These are phyloP conservation scores for Drosophila atripex DNA, from an alignment of 2,888 invertebrate species.

Conservation along the genomic window DNA sequence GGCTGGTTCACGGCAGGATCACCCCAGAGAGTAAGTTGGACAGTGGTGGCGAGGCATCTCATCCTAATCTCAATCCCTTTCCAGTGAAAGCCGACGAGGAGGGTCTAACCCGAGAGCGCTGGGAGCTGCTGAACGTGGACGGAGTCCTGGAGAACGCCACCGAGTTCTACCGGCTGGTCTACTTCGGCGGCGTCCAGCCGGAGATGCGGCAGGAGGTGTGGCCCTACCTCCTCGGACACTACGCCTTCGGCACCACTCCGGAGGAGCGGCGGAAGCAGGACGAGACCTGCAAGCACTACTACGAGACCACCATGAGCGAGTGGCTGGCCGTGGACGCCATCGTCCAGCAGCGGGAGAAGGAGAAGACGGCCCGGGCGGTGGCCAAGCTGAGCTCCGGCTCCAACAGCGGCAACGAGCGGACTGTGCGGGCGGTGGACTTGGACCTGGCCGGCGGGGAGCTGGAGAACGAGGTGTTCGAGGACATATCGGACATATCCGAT, in stretches of 20 bases:
- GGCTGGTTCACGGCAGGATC: slow-evolving; percentile 91
- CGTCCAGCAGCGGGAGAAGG: slow-evolving; percentile 91
- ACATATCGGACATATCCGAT: slow-evolving; percentile 85
- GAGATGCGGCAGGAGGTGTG: slow-evolving; percentile 92
- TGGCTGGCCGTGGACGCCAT: slow-evolving; percentile 98
- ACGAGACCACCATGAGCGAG: slow-evolving; percentile 96
- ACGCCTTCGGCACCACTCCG: slow-evolving; percentile 89
- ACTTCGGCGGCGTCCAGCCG: slow-evolving; percentile 93
- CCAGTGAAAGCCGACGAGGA: slow-evolving; percentile 87
- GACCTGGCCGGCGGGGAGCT: slow-evolving; percentile 85
- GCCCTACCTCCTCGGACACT: slow-evolving; percentile 95
- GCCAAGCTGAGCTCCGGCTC: slow-evolving; percentile 93
- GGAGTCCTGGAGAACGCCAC: slow-evolving; percentile 87
- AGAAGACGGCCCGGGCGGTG: slow-evolving; percentile 92
- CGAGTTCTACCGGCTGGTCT: slow-evolving; percentile 92
- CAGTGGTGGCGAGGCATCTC: background rate
- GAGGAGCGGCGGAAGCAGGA: slow-evolving; percentile 88
- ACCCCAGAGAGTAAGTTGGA: slow-evolving; percentile 86
- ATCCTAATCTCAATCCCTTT: background rate
- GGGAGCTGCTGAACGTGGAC: slow-evolving; percentile 88
- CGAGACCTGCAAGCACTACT: slow-evolving; percentile 88
- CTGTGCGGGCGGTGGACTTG: slow-evolving; percentile 84
- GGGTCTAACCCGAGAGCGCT: slow-evolving; percentile 91
- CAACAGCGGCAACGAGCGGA: slow-evolving; percentile 85
- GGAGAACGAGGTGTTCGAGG: slow-evolving; percentile 85